Evolutionary conservation across 1,140 invertebrate species (phyloP), one percentile per base, ranked within the genome.

Genomic region (Drosophila miranda): DNA sequence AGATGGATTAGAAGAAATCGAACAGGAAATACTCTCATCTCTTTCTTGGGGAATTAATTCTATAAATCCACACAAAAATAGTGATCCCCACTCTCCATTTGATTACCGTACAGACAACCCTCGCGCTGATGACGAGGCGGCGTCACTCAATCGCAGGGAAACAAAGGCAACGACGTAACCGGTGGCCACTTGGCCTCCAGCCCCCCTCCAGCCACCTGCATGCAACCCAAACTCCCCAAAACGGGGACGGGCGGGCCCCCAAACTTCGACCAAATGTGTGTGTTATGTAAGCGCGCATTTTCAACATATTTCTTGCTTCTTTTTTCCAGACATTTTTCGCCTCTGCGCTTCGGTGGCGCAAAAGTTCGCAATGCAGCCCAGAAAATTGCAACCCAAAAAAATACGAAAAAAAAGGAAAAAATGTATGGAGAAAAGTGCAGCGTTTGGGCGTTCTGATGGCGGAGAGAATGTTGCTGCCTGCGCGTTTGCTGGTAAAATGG

Each of bases 251-350:
- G 34, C 34, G 59, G 59, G 52, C 56, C 34, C 61, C 52, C 73
- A 73, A 57, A 74, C 72, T 75, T 51, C 49, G 43, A 67, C 21
- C 60, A 21, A 44, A 67, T 74, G 59, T 55, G 59, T 55, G 46
- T 69, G 77, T 84, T 84, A 84, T 86, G 73, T 84, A 84, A 84
- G 77, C 69, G 76, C 64, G 61, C 58, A 84, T 84, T 80, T 83
- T 78, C 75, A 42, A 70, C 59, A 59, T 78, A 63, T 72, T 80
- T 68, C 52, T 57, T 38, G 45, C 7, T 42, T 60, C 56, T 59
- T 77, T 75, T 80, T 54, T 19, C 2, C 19, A 19, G 19, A 19
- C 19, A 19, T 1, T 19, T 55, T 55, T 73, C 78, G 75, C 34
- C 34, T 13, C 8, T 5, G 34, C 34, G 11, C 75, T 75, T 68